Evolutionary conservation across 2,797 vertebrate genomes (phyloP), one percentile per base, ranked within the genome.

Genomic region (Podarcis lilfordi): DNA sequence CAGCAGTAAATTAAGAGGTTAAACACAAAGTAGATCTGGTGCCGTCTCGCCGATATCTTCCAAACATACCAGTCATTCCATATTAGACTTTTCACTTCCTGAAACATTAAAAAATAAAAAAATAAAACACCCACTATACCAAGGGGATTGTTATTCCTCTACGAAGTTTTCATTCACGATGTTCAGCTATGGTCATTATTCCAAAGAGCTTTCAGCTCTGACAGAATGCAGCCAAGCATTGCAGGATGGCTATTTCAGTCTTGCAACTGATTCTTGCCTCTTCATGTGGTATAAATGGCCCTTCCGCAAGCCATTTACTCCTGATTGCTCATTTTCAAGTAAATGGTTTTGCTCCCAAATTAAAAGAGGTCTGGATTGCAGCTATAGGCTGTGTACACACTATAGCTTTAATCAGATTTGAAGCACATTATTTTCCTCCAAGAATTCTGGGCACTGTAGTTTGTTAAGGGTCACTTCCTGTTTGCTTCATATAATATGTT

Each of bases 221-320:
- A 64, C 55, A 75, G 77, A 80, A 80, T 85, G 55, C 78, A 37
- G 69, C 69, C 69, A 89, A 80, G 55, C 69, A 80, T 75, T 66
- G 59, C 71, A 17, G 3, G 69, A 4, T 80, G 59, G 78, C 25
- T 85, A 74, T 89, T 89, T 75, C 40, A 66, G 69, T 64, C 82
- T 35, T 85, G 69, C 59, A 88, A 77, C 82, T 88, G n/a, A 61
- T 83, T 77, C 61, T 88, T n/a, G 1, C 15, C 15, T 77, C n/a
- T 88, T 61, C 50, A 3, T 76, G 80, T 82, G 59, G 79, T 27
- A 68, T 55, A 83, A 88, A 83, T 83, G 59, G 72, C 37, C 59
- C 35, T 88, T 83, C 71, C 72, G 69, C 71, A 77, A 83, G 21
- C 71, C 32, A 83, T 69, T 88, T 83, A 27, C 61, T 45, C 61